Percentiles rank a stretch among this genome's conserved stretches.
Evolutionary conservation across 2,797 vertebrate genomes (phyloP).

Genomic region (Clarias platycephalus): DNA sequence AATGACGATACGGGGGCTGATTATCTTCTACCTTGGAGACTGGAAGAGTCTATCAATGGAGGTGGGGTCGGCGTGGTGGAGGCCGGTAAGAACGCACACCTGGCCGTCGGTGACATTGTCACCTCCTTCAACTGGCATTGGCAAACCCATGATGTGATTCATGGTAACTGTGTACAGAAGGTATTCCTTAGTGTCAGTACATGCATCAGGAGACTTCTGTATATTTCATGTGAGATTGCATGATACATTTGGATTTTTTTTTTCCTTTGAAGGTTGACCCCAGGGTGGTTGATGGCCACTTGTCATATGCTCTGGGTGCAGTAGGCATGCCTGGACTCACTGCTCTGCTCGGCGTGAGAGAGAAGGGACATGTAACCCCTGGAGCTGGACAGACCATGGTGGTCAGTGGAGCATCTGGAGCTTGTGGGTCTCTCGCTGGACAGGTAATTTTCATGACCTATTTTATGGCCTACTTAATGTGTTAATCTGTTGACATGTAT

Average conservation of each 20-base stretch:
- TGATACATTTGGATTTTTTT: not conserved
- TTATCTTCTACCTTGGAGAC: constrained; percentile 83
- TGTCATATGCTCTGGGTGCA: constrained; percentile 89
- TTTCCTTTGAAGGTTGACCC: constrained; percentile 78
- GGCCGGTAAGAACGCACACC: constrained; percentile 73
- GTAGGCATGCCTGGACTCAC: constrained; percentile 90
- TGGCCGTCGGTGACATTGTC: constrained; percentile 78
- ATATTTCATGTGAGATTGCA: not conserved
- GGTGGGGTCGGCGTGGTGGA: constrained; percentile 87
- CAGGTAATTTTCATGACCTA: constrained; percentile 75
- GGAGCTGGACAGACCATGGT: constrained; percentile 91
- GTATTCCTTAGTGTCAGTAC: constrained; percentile 61
- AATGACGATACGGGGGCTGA: constrained; percentile 85
- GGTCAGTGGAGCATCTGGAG: constrained; percentile 91
- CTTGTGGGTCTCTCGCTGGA: constrained; percentile 91
- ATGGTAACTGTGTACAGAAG: constrained; percentile 82
- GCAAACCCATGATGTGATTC: constrained; percentile 83
- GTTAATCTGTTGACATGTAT: not conserved
- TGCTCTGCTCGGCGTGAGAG: constrained; percentile 83
- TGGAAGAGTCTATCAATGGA: constrained; percentile 81
- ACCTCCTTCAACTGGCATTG: constrained; percentile 90
- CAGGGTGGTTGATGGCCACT: constrained; percentile 78
- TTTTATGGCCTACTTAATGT: not conserved
- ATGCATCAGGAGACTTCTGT: not conserved
- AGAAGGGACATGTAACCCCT: constrained; percentile 83